Conservation (phyloP, 30 jellyfish, hydroid and myxozoan genomes). For the Hydra vulgaris region DNA sequence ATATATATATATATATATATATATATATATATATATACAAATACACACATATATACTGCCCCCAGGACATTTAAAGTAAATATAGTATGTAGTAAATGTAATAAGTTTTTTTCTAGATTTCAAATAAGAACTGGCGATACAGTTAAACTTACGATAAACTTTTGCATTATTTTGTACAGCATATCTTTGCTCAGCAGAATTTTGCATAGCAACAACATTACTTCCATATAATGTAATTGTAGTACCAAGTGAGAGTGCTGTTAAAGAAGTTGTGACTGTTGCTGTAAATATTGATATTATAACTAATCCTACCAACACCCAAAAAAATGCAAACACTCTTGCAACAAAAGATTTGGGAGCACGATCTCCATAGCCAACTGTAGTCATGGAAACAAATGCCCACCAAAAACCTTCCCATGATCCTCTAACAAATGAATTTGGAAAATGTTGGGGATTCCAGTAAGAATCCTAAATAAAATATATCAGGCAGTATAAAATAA, state of each 20-base stretch:
- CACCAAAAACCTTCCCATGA: conserved; percentile 99
- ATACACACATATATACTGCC: too few relatives aligned
- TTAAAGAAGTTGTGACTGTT: conserved; percentile 90
- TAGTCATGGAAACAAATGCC: conserved; percentile 98
- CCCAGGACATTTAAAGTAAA: too few relatives aligned
- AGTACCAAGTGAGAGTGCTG: conserved; percentile 92
- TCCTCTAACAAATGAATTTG: conserved; percentile 91
- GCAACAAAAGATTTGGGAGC: conserved; percentile 98
- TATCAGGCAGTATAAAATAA: background rate
- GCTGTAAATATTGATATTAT: conserved; percentile 95
- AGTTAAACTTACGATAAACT: conserved; percentile 52
- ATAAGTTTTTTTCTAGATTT: too few relatives aligned
- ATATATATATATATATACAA: too few relatives aligned
- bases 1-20: too few relatives aligned
- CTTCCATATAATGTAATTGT: conserved; percentile 81
- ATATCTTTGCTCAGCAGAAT: conserved; percentile 92
- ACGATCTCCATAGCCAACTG: conserved; percentile 99
- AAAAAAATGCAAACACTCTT: conserved; percentile 85
- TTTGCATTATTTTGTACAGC: conserved; percentile 90
- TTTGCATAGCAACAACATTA: conserved; percentile 64
- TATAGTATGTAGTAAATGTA: too few relatives aligned
- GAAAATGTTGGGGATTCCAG: conserved; percentile 98
- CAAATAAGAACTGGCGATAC: too few relatives aligned
- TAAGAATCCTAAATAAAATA: conserved; percentile 63
- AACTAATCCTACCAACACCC: conserved; percentile 96